Conservation (phyloP, 2,888 invertebrate species). For the Lycia hirtaria region DNA sequence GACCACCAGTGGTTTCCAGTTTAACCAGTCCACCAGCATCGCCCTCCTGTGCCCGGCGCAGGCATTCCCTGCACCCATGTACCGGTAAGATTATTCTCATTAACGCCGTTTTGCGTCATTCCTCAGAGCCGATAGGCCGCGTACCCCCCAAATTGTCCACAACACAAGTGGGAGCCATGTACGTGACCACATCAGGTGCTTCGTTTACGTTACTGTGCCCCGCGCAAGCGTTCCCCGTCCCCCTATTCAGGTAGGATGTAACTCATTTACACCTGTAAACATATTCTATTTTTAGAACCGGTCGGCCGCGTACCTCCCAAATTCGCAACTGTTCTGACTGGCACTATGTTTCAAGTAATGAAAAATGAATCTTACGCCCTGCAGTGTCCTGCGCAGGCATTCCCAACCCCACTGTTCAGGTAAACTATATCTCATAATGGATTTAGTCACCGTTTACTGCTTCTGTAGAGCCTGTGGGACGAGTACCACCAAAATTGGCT, state of each 20-base stretch:
- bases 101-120: conserved; percentile 65
- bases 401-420: conserved; percentile 84
- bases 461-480: conserved; percentile 88
- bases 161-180: conserved; percentile 84
- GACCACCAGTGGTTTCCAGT: conserved; percentile 87
- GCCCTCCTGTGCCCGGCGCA: conserved; percentile 89
- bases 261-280: conserved; percentile 49
- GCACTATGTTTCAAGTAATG: conserved; percentile 84
- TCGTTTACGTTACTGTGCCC: conserved; percentile 88
- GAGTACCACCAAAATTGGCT: conserved; percentile 88
- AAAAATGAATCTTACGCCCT: conserved; percentile 76
- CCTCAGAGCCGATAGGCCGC: conserved; percentile 77
- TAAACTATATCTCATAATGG: conserved; percentile 52
- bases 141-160: conserved; percentile 76
- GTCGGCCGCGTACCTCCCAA: conserved; percentile 82
- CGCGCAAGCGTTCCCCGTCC: conserved; percentile 87
- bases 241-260: conserved; percentile 74
- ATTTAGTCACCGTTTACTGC: conserved; percentile 36
- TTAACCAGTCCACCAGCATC: conserved; percentile 77
- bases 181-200: conserved; percentile 78
- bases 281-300: conserved; percentile 64
- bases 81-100: conserved; percentile 86
- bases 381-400: conserved; percentile 90
- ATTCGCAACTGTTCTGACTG: conserved; percentile 82
- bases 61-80: conserved; percentile 89